Evolutionary conservation across 2,888 invertebrate genomes (phyloP), one percentile per base, ranked within the genome.

Genomic region (Agonum fuliginosum): DNA sequence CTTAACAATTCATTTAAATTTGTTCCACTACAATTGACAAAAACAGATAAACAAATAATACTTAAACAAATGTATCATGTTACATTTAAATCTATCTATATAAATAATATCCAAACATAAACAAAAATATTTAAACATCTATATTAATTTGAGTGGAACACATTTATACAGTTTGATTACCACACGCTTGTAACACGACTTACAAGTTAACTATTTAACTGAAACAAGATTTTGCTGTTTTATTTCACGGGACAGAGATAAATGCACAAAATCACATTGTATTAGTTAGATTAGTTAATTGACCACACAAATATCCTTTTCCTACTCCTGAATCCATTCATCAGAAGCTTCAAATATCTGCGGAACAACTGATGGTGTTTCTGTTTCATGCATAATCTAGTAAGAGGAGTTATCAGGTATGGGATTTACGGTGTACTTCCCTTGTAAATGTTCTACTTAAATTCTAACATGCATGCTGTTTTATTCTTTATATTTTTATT

Each of bases 111-210:
- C 14, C 48, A 30, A 30, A 62, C 30, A 62, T 30, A 62, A 62
- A 67, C 67, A 67, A 62, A 48, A 41, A 14, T 1, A 67, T n/a
- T n/a, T 67, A 41, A 67, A 67, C 41, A 20, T n/a, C n/a, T n/a
- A n/a, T n/a, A n/a, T 19, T 10, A 67, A 67, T 67, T 67, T 67
- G 37, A 67, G 67, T 67, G 67, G 37, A 67, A 67, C 41, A 41
- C 67, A 67, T 67, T 67, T 67, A 67, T 37, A 41, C 30, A 62
- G 37, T 41, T 58, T 73, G 20, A 37, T 27, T 34, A 41, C 58
- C 48, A 74, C 75, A 75, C 75, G 75, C 75, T 75, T 75, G 24
- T 75, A 75, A 75, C 43, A 75, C 43, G 43, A 74, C 74, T 74
- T 48, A 75, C 67, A 51, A 62, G 30, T 58, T 37, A 43, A 67